Evolutionary conservation across 2,113 vertebrate species (phyloP), one percentile per base, ranked within the genome.

Genomic region (Lamprologus tigripictilis): DNA sequence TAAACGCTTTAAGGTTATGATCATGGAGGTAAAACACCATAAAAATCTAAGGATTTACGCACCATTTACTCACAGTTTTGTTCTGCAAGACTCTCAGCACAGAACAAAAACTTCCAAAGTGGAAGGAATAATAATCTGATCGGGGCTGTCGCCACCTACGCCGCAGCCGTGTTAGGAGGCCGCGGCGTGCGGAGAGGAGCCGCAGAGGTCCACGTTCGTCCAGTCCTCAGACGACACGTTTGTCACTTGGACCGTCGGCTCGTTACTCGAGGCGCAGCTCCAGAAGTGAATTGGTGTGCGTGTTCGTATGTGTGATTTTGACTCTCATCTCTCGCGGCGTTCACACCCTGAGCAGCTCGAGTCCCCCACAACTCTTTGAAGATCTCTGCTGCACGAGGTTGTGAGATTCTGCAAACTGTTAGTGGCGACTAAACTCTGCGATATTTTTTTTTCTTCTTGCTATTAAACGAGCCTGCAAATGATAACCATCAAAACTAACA

Each of bases 201-300:
- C 17, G 82, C 89, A 81, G 79, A 86, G 66, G 89, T 89, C 92
- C 73, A 51, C 83, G 3, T 85, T 89, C 12, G 80, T 61, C 88
- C 89, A 7, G 66, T 87, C 90, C 84, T 93, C 87, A 63, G 57
- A 87, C 86, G 7, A 80, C 87, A 86, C 23, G 92, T 90, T 93
- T 87, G 86, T 86, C 80, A 55, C 88, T 89, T 16, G 55, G 85
- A 91, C 83, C 49, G 61, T 28, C 87, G 91, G 93, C 84, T 86
- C 73, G 78, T 87, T 33, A 82, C 68, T 78, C 28, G 81, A 73
- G 90, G 90, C 90, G 82, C 71, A 16, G 79, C 84, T 91, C 87
- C 88, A 94, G 92, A 31, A 81, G 86, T 63, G 86, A 84, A 85
- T 80, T 6, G 82, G 73, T 76, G 82, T 79, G 51, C 33, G 33